Percentiles rank a stretch among this genome's conserved stretches.
Evolutionary conservation across 2,797 vertebrate genomes (phyloP).

Genomic region (Lemur catta): DNA sequence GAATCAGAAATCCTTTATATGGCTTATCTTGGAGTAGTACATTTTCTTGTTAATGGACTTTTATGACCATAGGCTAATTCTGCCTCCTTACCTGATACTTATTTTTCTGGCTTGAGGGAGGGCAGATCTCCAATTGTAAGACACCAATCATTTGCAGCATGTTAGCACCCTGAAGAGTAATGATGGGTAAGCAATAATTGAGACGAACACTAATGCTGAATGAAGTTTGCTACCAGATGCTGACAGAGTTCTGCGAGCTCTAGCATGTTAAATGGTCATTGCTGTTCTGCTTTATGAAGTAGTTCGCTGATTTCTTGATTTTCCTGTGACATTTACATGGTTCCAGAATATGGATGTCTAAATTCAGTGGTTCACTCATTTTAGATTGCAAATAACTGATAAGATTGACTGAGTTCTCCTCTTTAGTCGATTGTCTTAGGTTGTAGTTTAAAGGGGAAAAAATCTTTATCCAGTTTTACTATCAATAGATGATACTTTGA

Average conservation of each 20-base stretch:
- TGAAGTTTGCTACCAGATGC: not conserved
- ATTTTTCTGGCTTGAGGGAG: not conserved
- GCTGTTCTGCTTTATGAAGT: not conserved
- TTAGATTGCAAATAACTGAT: constrained; percentile 2
- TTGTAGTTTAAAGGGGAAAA: not conserved
- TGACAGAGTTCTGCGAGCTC: not conserved
- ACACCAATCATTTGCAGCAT: not conserved
- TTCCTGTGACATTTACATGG: not conserved
- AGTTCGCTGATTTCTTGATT: constrained; percentile 28
- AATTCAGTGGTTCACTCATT: not conserved
- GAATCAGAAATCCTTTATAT: not conserved
- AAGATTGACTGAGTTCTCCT: not conserved
- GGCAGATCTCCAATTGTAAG: not conserved
- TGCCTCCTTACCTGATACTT: not conserved
- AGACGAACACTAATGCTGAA: not conserved
- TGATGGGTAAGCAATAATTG: not conserved
- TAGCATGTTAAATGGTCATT: not conserved
- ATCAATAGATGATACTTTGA: not conserved
- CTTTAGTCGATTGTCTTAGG: not conserved
- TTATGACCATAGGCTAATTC: not conserved
- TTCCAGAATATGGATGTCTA: not conserved
- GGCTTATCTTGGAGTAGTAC: not conserved
- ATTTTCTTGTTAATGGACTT: not conserved
- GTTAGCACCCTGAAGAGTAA: not conserved
- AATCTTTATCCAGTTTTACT: not conserved